These are phyloP conservation scores for Porites lobata DNA, from an alignment of 92 coral and sea anemone species.

Conservation along the genomic window DNA sequence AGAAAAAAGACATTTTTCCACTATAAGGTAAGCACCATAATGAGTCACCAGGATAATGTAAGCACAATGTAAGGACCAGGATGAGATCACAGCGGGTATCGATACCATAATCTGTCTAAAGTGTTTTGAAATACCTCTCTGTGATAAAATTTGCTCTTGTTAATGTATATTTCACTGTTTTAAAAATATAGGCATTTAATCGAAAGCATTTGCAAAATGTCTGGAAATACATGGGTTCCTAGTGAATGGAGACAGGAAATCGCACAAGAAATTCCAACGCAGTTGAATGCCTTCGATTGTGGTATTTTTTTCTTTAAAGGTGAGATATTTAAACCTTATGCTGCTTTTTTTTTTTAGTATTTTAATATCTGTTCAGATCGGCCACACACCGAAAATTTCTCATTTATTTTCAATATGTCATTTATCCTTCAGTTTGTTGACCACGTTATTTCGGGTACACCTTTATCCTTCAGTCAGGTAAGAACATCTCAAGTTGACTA, in stretches of 20 bases:
- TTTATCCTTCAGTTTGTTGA: background rate
- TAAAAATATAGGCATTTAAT: background rate
- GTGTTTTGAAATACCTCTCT: too few species aligned
- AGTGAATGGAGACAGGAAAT: conserved; percentile 1
- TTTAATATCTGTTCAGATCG: too few species aligned
- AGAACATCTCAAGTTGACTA: background rate
- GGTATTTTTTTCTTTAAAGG: conserved; percentile 12
- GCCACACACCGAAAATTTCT: too few species aligned
- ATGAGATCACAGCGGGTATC: too few species aligned
- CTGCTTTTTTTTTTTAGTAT: too few species aligned
- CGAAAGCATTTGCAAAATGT: background rate
- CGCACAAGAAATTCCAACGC: conserved; percentile 8
- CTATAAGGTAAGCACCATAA: conserved; percentile 2
- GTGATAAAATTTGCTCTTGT: too few species aligned
- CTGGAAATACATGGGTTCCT: conserved; percentile 7
- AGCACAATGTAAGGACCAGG: too few species aligned
- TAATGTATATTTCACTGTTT: background rate
- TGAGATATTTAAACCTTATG: background rate
- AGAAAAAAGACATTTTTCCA: background rate
- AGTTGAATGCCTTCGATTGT: conserved; percentile 19
- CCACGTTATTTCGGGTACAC: background rate
- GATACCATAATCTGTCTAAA: too few species aligned
- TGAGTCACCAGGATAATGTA: too few species aligned
- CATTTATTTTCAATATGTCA: too few species aligned
- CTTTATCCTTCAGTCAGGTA: conserved; percentile 11